Percentiles rank a stretch among this genome's conserved stretches.
Evolutionary conservation across 2,888 invertebrate genomes (phyloP).

Genomic region (Sialis lutaria): DNA sequence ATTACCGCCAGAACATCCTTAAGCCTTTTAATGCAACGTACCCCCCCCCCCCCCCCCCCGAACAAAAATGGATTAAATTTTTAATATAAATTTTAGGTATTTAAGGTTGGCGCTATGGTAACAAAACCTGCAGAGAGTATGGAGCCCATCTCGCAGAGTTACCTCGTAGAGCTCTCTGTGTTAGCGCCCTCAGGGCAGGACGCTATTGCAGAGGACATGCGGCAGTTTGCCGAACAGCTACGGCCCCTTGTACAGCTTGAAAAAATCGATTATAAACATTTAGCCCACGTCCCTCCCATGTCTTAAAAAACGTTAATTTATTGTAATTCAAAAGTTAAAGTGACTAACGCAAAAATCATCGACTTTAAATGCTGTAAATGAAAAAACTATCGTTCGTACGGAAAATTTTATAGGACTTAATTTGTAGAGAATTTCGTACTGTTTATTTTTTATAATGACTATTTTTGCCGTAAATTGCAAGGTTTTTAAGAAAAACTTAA

Average conservation of each 20-base stretch:
- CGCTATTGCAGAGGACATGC: constrained; percentile 90
- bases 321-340: neutral
- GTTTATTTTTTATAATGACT: too few relatives aligned
- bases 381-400: too few relatives aligned
- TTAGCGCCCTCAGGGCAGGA: constrained; percentile 84
- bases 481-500: too few relatives aligned
- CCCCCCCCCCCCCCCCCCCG: too few relatives aligned
- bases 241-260: constrained; percentile 82
- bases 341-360: too few relatives aligned
- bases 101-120: constrained; percentile 62
- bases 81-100: constrained; percentile 30
- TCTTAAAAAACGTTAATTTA: neutral
- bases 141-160: constrained; percentile 81
- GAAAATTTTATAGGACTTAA: too few relatives aligned
- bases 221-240: constrained; percentile 84
- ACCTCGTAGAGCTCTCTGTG: constrained; percentile 83
- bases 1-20: too few relatives aligned
- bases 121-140: constrained; percentile 49
- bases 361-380: too few relatives aligned
- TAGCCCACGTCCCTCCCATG: constrained; percentile 21
- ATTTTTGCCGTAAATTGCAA: too few relatives aligned
- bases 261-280: constrained; percentile 77
- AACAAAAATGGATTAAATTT: too few relatives aligned
- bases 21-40: too few relatives aligned
- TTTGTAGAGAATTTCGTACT: too few relatives aligned